Evolutionary conservation across 1,140 invertebrate species (phyloP), one percentile per base, ranked within the genome.

Genomic region (Drosophila dunni): DNA sequence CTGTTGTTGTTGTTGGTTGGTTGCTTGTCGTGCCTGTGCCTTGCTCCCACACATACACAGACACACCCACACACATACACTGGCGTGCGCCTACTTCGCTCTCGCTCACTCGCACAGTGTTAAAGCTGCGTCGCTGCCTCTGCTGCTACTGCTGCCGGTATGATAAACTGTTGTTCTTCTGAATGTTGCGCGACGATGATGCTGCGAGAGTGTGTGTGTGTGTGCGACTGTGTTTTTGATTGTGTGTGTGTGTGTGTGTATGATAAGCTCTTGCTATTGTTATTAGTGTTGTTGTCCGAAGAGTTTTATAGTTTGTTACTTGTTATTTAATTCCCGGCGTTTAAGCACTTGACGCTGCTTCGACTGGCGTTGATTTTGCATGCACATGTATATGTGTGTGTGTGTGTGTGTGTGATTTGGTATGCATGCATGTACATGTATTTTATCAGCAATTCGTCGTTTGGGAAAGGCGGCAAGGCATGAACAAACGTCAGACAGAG

Each of bases 201-300:
- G 51, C 65, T 57, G 57, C 36, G 50, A 57, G 33, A 17, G 46
- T 15, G 13, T 61, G 24, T 58, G n/a, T 68, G 54, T 44, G 33
- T 72, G 45, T 65, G 63, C 33, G 72, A 20, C 17, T 20, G 17
- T 20, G 17, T 20, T 20, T 29, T 29, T 29, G 50, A 57, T 33
- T 34, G 46, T 15, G 24, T 62, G 24, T 50, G n/a, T 68, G 54
- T 44, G 38, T 72, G 45, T 65, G 63, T 38, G 72, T 75, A 67
- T 88, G 82, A 86, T 86, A 86, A 86, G 82, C 81, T 79, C 45
- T 29, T 29, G 24, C 79, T 79, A 82, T 85, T 86, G 82, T 85
- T 86, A 66, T 76, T 79, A 48, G 48, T 86, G 70, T 33, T 71
- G 61, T 76, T 88, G 72, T 79, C 70, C 75, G 65, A 72, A 80